phyloP scores from a whole-genome alignment of 2,113 vertebrate genomes.

The Tragelaphus imberbis region DNA sequence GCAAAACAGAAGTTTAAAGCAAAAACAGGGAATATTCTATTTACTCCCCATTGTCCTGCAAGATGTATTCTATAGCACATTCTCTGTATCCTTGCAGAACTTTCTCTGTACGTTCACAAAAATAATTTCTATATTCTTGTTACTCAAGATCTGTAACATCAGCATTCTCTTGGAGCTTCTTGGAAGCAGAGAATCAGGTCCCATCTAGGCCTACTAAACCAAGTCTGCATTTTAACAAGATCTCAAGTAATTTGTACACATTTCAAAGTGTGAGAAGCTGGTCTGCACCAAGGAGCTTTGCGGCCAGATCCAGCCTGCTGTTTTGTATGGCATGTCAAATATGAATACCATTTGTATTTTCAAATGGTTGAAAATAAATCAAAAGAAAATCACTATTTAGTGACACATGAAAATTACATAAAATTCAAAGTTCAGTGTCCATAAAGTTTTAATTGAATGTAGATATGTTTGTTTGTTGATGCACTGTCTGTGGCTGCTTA shows the following conservation, averaged over 20 bases:
- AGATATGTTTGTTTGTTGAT: not conserved
- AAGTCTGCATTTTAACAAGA: not conserved
- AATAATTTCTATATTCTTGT: not conserved
- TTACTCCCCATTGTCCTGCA: not conserved
- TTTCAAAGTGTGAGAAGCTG: not conserved
- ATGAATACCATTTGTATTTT: not conserved
- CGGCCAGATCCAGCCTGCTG: not conserved
- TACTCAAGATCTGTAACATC: not conserved
- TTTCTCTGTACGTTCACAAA: not conserved
- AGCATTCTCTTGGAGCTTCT: not conserved
- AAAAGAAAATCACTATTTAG: slow-evolving; percentile 20
- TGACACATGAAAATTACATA: not conserved
- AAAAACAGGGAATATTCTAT: not conserved
- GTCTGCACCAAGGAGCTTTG: not conserved
- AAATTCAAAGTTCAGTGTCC: not conserved
- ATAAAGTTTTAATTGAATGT: not conserved
- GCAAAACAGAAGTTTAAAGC: not conserved
- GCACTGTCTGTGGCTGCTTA: not conserved
- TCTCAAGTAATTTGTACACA: not conserved
- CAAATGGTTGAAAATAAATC: not conserved
- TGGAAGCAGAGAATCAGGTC: not conserved
- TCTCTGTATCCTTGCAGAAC: not conserved
- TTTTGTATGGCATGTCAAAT: not conserved
- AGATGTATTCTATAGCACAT: not conserved
- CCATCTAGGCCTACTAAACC: not conserved